Percentiles rank a stretch among this genome's conserved stretches.
These are phyloP conservation scores for Ceratina australensis DNA, from an alignment of 1,140 invertebrate genomes.

Conservation along the genomic window DNA sequence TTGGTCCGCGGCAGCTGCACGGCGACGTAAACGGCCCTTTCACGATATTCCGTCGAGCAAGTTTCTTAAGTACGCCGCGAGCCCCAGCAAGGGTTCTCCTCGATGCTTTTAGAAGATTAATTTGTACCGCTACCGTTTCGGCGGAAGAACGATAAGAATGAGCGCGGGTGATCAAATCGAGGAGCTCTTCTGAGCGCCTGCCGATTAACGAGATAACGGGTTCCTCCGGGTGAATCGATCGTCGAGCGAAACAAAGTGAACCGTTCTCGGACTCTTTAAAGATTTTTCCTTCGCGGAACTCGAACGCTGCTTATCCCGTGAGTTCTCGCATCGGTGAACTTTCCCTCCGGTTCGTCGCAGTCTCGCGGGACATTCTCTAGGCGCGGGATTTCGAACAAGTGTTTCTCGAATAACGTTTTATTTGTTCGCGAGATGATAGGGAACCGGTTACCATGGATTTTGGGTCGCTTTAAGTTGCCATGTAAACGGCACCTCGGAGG, in stretches of 20 bases:
- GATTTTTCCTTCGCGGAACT: too few relatives aligned
- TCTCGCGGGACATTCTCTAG: background rate
- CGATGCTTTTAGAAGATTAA: constrained; percentile 63
- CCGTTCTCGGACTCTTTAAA: too few relatives aligned
- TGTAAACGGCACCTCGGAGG: constrained; percentile 51
- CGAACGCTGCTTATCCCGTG: too few relatives aligned
- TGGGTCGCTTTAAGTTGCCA: constrained; percentile 47
- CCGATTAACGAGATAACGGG: too few relatives aligned
- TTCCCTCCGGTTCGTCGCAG: background rate
- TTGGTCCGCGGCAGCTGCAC: constrained; percentile 33
- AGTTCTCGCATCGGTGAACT: background rate
- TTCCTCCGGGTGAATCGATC: too few relatives aligned
- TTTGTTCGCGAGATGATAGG: constrained; percentile 42
- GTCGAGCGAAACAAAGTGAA: too few relatives aligned
- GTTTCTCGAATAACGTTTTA: constrained; percentile 49
- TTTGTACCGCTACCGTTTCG: constrained; percentile 47
- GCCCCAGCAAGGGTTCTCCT: constrained; percentile 1
- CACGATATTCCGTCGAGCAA: constrained; percentile 38
- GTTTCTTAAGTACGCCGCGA: constrained; percentile 51
- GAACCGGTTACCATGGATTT: constrained; percentile 54
- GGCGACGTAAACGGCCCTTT: constrained; percentile 37
- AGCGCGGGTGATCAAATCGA: background rate
- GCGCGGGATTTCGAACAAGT: constrained; percentile 10
- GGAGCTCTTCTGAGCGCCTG: background rate
- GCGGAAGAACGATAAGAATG: constrained; percentile 39